phyloP scores from a whole-genome alignment of 1,140 invertebrate genomes.

The Artemia franciscana region DNA sequence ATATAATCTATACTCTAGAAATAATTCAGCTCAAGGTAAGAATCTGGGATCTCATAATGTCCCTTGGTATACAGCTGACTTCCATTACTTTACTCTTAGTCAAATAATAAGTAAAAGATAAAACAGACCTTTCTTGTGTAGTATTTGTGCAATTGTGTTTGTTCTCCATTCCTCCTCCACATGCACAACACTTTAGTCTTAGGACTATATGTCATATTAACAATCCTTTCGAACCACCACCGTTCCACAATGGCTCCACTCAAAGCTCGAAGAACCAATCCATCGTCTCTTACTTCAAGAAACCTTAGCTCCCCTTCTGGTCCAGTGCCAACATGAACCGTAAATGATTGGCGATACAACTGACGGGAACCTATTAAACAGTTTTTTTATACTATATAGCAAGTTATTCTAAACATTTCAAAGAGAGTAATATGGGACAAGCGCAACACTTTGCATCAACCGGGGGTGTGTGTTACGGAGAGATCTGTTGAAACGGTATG shows the following conservation, averaged over 20 bases:
- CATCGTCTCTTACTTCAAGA: slow-evolving; percentile 94
- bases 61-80: no score
- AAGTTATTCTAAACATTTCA: not conserved
- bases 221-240: slow-evolving; percentile 97
- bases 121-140: slow-evolving; percentile 92
- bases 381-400: no score
- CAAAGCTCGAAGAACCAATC: slow-evolving; percentile 72
- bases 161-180: slow-evolving; percentile 70
- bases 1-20: no score
- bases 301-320: slow-evolving; percentile 77
- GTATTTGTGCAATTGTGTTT: slow-evolving; percentile 90
- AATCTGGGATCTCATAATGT: no score
- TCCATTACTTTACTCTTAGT: no score
- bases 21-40: no score
- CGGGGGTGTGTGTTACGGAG: not conserved
- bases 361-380: slow-evolving; percentile 44
- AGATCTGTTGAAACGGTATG: not conserved
- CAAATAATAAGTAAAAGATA: no score
- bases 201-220: slow-evolving; percentile 98
- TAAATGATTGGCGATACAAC: slow-evolving; percentile 89
- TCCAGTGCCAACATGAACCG: slow-evolving; percentile 80
- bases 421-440: slow-evolving; percentile 12
- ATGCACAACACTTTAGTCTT: slow-evolving; percentile 91
- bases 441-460: slow-evolving; percentile 12
- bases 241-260: slow-evolving; percentile 84